Percentiles rank a stretch among this genome's conserved stretches.
Evolutionary conservation across 2,113 vertebrate species (phyloP).

Genomic region (Speoplatyrhinus poulsoni): DNA sequence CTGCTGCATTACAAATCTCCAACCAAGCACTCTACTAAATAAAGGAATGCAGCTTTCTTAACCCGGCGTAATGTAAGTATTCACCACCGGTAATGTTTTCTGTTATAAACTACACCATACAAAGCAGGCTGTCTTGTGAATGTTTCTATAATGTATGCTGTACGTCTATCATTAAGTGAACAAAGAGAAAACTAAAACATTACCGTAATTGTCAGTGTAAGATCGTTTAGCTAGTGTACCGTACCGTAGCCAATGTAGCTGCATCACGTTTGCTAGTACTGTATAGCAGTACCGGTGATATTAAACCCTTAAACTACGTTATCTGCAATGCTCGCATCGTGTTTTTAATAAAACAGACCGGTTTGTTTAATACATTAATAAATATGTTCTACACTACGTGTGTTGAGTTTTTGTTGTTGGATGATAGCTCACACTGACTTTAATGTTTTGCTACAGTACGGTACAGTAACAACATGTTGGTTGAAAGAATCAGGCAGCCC

Average conservation of each 20-base stretch:
- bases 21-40: conserved; percentile 9
- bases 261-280: neutral
- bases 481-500: neutral
- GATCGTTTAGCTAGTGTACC: conserved; percentile 11
- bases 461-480: neutral
- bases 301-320: neutral
- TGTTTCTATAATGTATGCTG: no score
- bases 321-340: neutral
- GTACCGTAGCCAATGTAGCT: conserved; percentile 19
- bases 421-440: neutral
- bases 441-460: neutral
- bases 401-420: neutral
- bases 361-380: no score
- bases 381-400: neutral
- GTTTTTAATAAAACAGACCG: no score
- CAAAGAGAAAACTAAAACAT: no score
- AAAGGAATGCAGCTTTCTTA: conserved; percentile 55
- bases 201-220: conserved; percentile 10
- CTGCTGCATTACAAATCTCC: conserved; percentile 25
- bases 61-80: conserved; percentile 52
- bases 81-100: neutral
- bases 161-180: no score
- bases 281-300: no score
- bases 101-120: neutral
- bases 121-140: no score